Evolutionary conservation across 2,113 vertebrate genomes (phyloP).

Genomic region (Turdus rufiventris): DNA sequence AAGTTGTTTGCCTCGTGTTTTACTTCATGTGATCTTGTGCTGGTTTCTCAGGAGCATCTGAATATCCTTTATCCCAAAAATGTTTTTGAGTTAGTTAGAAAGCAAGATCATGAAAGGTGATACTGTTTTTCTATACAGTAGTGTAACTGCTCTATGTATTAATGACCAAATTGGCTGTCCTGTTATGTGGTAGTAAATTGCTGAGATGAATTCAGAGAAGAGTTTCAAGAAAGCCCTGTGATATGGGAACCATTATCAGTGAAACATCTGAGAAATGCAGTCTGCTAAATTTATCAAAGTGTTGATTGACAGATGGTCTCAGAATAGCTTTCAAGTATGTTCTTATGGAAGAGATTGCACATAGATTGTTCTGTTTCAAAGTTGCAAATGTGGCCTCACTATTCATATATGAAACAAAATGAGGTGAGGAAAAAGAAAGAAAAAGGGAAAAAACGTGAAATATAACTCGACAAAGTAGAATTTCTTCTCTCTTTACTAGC

Average conservation of each 20-base stretch:
- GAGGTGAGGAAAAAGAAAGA: not conserved
- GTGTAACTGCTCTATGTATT: not conserved
- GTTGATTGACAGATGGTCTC: not conserved
- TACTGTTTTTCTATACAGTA: not conserved
- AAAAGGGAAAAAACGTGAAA: rapidly evolving
- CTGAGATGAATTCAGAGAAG: not conserved
- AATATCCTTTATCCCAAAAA: not conserved
- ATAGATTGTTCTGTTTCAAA: not conserved
- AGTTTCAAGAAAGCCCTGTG: not conserved
- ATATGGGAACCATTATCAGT: not conserved
- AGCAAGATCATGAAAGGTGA: not conserved
- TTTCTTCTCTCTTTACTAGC: not conserved
- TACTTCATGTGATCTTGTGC: not conserved
- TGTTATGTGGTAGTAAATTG: not conserved
- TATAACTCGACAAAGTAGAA: rapidly evolving
- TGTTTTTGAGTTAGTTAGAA: not conserved
- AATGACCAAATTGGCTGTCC: not conserved
- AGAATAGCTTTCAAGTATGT: not conserved
- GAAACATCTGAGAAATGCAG: not conserved
- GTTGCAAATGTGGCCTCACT: not conserved
- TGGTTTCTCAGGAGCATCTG: not conserved
- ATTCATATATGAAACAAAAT: not conserved
- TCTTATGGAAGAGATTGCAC: not conserved
- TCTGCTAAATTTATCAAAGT: not conserved
- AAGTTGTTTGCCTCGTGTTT: not conserved